A percentile compares a stretch with the other conserved stretches of the same genome.
phyloP scores from a whole-genome alignment of 2,113 vertebrate species.

The Dasyurus viverrinus region DNA sequence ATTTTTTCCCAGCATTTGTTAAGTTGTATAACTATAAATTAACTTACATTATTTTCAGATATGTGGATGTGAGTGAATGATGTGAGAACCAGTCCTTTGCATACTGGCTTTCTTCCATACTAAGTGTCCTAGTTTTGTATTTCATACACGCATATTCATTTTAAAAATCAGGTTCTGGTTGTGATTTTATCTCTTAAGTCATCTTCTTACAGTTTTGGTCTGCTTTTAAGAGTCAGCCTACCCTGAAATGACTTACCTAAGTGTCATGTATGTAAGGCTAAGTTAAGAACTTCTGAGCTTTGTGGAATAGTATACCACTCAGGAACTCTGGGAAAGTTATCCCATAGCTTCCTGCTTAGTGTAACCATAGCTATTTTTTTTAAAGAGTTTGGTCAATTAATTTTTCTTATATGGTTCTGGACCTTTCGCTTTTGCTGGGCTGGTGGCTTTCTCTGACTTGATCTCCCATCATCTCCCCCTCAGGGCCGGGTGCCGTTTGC shows the following conservation, averaged over 20 bases:
- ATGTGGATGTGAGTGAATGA: not conserved
- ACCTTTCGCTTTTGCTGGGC: conserved; percentile 81
- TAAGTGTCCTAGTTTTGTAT: conserved; percentile 8
- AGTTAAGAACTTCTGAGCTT: not conserved
- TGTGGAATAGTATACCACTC: not conserved
- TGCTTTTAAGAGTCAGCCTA: not conserved
- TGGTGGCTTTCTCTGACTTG: conserved; percentile 77
- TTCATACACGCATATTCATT: not conserved
- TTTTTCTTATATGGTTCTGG: conserved; percentile 32
- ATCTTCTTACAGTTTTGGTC: fast-evolving
- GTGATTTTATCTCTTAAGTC: not conserved
- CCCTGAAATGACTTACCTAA: not conserved
- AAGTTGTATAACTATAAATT: not conserved
- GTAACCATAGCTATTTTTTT: not conserved
- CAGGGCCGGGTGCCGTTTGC: conserved; percentile 96
- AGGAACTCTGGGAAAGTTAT: not conserved
- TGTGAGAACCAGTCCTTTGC: conserved; percentile 26
- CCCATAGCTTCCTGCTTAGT: not conserved
- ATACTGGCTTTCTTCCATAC: not conserved
- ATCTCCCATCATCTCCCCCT: not conserved
- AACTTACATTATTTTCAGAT: conserved; percentile 27
- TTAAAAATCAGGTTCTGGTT: not conserved
- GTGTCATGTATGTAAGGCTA: not conserved
- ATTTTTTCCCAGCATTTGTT: not conserved
- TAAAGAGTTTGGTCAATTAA: not conserved